Conservation (phyloP, 2,797 vertebrate species). For the Hybognathus amarus region DNA sequence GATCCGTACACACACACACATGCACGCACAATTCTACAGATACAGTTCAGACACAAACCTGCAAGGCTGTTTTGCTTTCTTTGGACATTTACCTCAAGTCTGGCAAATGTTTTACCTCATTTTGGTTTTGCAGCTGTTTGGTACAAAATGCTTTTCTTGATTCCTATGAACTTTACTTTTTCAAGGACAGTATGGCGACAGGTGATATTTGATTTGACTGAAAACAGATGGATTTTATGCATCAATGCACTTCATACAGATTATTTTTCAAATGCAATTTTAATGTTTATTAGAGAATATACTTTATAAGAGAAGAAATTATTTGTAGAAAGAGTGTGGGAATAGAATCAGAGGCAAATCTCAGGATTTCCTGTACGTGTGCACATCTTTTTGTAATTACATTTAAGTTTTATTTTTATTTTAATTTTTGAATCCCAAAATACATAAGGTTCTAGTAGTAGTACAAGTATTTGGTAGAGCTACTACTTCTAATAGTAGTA, state of each 20-base stretch:
- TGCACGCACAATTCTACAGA: conserved; percentile 36
- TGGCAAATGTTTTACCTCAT: conserved; percentile 28
- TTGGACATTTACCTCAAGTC: conserved; percentile 31
- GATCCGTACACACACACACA: conserved; percentile 21
- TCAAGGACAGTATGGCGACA: conserved; percentile 27
- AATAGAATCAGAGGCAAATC: too few relatives aligned
- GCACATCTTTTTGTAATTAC: too few relatives aligned
- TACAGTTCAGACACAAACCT: conserved; percentile 34
- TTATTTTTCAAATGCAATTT: neutral
- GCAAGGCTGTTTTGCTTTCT: conserved; percentile 30
- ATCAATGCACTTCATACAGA: neutral
- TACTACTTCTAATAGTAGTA: neutral
- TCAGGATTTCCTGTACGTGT: too few relatives aligned
- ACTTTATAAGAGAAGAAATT: too few relatives aligned
- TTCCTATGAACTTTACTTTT: conserved; percentile 50
- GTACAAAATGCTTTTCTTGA: conserved; percentile 39
- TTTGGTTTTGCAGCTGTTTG: conserved; percentile 20
- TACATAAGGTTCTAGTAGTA: neutral
- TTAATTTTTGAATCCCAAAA: too few relatives aligned
- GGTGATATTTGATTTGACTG: conserved; percentile 52
- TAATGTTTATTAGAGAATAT: neutral
- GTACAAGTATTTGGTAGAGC: too few relatives aligned
- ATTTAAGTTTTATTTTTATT: too few relatives aligned
- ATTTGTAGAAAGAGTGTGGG: too few relatives aligned
- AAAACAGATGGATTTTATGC: conserved; percentile 11